These are phyloP conservation scores for Sylvilagus bachmani DNA, from an alignment of 2,113 vertebrate species.

Conservation along the genomic window DNA sequence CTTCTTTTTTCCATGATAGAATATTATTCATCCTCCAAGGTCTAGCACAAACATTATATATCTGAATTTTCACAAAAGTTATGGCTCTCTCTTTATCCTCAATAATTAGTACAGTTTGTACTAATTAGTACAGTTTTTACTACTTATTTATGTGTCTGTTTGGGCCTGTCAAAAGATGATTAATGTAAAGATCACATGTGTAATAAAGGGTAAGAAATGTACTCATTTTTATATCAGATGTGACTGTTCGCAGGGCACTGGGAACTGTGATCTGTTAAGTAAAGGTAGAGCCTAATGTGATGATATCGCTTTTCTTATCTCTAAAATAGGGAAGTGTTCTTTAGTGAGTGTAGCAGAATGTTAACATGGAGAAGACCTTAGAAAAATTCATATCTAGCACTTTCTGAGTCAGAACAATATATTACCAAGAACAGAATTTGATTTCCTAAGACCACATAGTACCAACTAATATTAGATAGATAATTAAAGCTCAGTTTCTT, in stretches of 20 bases:
- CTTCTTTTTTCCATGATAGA: neutral
- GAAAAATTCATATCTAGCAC: neutral
- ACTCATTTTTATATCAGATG: neutral
- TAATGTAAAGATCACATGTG: neutral
- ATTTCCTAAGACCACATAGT: neutral
- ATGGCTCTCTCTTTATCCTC: neutral
- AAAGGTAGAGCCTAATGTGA: neutral
- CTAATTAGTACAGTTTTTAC: neutral
- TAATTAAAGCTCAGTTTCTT: neutral
- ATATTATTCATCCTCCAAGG: neutral
- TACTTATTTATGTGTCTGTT: neutral
- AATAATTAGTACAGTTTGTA: neutral
- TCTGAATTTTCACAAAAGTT: neutral
- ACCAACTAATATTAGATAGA: neutral
- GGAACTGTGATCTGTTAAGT: neutral
- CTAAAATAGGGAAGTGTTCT: neutral
- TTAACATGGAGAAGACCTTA: neutral
- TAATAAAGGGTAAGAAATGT: neutral
- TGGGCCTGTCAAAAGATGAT: neutral
- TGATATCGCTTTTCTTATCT: neutral
- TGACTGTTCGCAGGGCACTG: neutral
- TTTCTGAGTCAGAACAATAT: conserved; percentile 6
- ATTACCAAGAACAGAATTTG: neutral
- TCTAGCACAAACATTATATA: neutral
- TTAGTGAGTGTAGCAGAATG: neutral